Base-by-base conservation (phyloP, 2,888 invertebrate species). In the Lochmaea crataegi region DNA sequence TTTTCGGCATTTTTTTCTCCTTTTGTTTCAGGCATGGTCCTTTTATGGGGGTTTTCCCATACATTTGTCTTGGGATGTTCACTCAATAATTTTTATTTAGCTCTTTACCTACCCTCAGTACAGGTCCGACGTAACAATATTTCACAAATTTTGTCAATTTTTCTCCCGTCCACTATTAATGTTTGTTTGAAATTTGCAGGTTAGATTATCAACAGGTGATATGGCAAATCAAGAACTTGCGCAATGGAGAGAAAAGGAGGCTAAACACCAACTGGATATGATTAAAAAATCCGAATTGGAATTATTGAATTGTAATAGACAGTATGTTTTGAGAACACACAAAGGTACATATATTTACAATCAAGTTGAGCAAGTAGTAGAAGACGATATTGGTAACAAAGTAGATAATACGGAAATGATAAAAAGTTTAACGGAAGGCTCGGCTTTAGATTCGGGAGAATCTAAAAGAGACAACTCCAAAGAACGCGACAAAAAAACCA, bases 221-320 rank as follows among this genome's bases (percentile, higher is more conserved):
- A 89, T 98, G 86, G 98, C 98, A 0, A 96, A 96, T 81, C 95
- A 96, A 84, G 98, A 98, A 86, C 87, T 98, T 79, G 96, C 97
- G 0, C 92, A 95, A 84, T 98, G 98, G 98, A 90, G 98, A 69
- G 95, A 97, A 84, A 92, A 95, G 79, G 97, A 97, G 86, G 92
- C 93, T 4, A 96, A 97, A 85, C 95, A 97, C 88, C 94, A 95
- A 82, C 86, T 96, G 76, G 96, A 96, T 83, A 93, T 96, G 89
- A 96, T 96, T 7, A 95, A 96, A 83, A 96, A 96, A 84, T 95
- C 95, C 1, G 96, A 96, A 86, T 85, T 96, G 70, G 96, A 96
- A 83, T 87, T 95, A 79, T 87, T 96, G 82, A 91, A 94, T 32
- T 93, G 94, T 77, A 92, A 91, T 69, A 93, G 95, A 84, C 94